A percentile compares a stretch with the other conserved stretches of the same genome.
These are phyloP conservation scores for Pleuronectes platessa DNA, from an alignment of 2,113 vertebrate genomes.

Conservation along the genomic window DNA sequence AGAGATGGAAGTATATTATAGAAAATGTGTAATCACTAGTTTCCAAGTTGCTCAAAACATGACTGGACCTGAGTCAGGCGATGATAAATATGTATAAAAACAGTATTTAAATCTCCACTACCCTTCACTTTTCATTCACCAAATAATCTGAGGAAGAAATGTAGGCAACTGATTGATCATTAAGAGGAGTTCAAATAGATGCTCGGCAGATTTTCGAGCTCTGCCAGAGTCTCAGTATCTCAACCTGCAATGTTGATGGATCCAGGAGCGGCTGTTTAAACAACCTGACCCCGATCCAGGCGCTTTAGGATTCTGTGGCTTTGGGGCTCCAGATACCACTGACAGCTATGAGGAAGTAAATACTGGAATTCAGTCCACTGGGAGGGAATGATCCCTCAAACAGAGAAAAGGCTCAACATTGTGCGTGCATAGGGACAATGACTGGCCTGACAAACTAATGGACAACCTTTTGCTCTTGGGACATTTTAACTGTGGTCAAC, in stretches of 20 bases:
- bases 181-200: neutral
- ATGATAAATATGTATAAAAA: neutral
- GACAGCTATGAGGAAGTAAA: conserved; percentile 47
- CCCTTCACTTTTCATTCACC: neutral
- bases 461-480: neutral
- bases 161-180: neutral
- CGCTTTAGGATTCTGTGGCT: neutral
- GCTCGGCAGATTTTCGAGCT: neutral
- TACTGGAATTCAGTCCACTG: neutral
- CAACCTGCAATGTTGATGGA: neutral
- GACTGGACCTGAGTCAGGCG: neutral
- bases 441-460: neutral
- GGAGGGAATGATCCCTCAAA: neutral
- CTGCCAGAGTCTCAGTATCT: neutral
- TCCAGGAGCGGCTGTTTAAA: conserved; percentile 28
- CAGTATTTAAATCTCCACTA: neutral
- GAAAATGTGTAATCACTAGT: too few relatives aligned
- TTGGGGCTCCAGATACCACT: neutral
- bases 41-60: too few relatives aligned
- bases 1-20: too few relatives aligned
- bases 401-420: conserved; percentile 9
- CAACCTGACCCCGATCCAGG: neutral
- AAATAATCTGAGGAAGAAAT: too few relatives aligned
- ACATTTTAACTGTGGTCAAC: neutral
- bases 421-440: neutral